Evolutionary conservation across 1,140 invertebrate genomes (phyloP).

Genomic region (Colletes gigas): DNA sequence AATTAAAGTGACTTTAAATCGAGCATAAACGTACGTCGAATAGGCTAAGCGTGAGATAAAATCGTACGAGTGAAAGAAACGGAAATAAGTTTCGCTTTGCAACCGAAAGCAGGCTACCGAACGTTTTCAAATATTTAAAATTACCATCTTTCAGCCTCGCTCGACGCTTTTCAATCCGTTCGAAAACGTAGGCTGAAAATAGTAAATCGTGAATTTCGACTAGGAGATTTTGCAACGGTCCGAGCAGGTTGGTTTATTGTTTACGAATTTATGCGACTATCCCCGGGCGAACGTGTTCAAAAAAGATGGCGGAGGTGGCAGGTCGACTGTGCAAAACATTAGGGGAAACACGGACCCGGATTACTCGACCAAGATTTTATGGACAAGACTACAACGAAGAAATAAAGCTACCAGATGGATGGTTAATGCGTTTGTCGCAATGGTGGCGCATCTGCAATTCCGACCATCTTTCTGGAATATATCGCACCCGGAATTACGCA

Average conservation of each 20-base stretch:
- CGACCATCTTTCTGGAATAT: slow-evolving; percentile 3
- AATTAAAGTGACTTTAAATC: too few relatives aligned
- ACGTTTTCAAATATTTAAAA: too few relatives aligned
- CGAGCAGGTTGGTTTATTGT: slow-evolving; percentile 35
- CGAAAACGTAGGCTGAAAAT: too few relatives aligned
- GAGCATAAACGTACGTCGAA: too few relatives aligned
- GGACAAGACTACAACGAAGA: slow-evolving; percentile 47
- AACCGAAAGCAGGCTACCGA: too few relatives aligned
- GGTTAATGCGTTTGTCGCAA: slow-evolving; percentile 45
- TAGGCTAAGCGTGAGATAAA: too few relatives aligned
- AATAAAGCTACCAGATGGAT: slow-evolving; percentile 52
- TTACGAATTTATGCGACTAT: slow-evolving; percentile 57
- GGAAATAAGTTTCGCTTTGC: too few relatives aligned
- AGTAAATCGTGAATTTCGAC: too few relatives aligned
- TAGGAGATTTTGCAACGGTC: neutral
- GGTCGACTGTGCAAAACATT: slow-evolving; percentile 43
- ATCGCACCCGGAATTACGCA: slow-evolving; percentile 5
- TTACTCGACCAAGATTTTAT: slow-evolving; percentile 56
- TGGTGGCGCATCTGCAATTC: neutral
- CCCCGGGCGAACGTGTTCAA: slow-evolving; percentile 39
- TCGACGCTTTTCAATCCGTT: too few relatives aligned
- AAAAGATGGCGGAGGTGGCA: slow-evolving; percentile 30
- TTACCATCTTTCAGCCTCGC: too few relatives aligned
- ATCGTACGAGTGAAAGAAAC: too few relatives aligned
- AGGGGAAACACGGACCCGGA: slow-evolving; percentile 20